These are phyloP conservation scores for Cossypha caffra DNA, from an alignment of 2,797 vertebrate genomes.

Conservation along the genomic window DNA sequence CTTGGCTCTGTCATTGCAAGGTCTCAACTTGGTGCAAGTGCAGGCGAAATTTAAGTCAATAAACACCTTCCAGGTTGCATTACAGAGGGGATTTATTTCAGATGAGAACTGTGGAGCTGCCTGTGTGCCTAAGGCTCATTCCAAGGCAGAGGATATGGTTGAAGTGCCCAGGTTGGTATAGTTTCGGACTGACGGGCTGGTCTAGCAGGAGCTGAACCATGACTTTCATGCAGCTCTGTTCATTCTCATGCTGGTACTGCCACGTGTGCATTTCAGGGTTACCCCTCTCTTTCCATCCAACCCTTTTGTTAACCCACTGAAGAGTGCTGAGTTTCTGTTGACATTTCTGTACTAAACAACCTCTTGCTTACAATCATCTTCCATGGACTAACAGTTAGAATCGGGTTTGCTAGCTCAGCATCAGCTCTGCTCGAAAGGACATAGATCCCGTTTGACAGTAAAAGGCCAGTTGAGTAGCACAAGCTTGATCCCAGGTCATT, in stretches of 20 bases:
- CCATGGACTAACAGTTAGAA: background rate
- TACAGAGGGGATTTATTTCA: background rate
- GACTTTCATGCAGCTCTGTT: background rate
- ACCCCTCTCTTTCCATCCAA: background rate
- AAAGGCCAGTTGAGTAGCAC: background rate
- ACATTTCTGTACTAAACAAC: background rate
- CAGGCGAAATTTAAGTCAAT: background rate
- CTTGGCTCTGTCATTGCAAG: background rate
- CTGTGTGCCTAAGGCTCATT: background rate
- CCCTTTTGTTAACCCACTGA: background rate
- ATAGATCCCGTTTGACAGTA: background rate
- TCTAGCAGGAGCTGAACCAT: background rate
- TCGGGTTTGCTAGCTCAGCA: background rate
- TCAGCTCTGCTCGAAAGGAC: background rate
- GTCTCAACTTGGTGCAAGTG: background rate
- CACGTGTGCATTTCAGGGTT: rapidly evolving
- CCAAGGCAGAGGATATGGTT: background rate
- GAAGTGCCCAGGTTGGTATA: background rate
- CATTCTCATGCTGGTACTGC: rapidly evolving
- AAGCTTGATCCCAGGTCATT: background rate
- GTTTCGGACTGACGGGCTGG: background rate
- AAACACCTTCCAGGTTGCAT: background rate
- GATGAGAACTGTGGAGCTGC: background rate
- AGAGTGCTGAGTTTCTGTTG: background rate
- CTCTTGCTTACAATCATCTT: background rate